These are phyloP conservation scores for Zophobas atratus DNA, from an alignment of 1,140 invertebrate genomes.

Conservation along the genomic window DNA sequence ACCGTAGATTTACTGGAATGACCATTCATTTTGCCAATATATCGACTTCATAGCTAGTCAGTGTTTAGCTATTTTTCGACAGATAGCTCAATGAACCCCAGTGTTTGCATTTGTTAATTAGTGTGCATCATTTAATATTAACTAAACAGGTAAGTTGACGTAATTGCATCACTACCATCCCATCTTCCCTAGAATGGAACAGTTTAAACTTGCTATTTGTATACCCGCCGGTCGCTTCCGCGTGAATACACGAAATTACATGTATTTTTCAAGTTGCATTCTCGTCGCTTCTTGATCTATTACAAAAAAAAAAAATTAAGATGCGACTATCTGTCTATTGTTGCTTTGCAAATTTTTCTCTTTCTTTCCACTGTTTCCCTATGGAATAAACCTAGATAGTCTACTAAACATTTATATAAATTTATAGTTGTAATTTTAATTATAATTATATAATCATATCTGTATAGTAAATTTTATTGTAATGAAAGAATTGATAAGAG, in stretches of 20 bases:
- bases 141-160: constrained; percentile 19
- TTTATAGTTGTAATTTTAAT: too few species aligned
- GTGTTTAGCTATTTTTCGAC: constrained; percentile 33
- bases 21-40: constrained; percentile 34
- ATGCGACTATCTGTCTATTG: background rate
- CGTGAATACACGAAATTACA: background rate
- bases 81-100: constrained; percentile 22
- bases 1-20: constrained; percentile 35
- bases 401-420: too few species aligned
- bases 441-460: too few species aligned
- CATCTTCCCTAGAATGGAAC: background rate
- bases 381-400: too few species aligned
- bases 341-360: too few species aligned
- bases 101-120: constrained; percentile 38
- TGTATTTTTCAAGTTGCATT: background rate
- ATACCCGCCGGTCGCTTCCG: background rate
- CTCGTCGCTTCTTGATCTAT: background rate
- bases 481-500: too few species aligned
- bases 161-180: constrained; percentile 7
- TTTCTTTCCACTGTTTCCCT: too few species aligned
- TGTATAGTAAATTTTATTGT: too few species aligned
- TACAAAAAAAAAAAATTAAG: background rate
- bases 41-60: constrained; percentile 36
- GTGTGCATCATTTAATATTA: constrained; percentile 32
- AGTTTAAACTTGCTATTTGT: background rate